These are phyloP conservation scores for Oreortyx pictus DNA, from an alignment of 2,797 vertebrate species.

Conservation along the genomic window DNA sequence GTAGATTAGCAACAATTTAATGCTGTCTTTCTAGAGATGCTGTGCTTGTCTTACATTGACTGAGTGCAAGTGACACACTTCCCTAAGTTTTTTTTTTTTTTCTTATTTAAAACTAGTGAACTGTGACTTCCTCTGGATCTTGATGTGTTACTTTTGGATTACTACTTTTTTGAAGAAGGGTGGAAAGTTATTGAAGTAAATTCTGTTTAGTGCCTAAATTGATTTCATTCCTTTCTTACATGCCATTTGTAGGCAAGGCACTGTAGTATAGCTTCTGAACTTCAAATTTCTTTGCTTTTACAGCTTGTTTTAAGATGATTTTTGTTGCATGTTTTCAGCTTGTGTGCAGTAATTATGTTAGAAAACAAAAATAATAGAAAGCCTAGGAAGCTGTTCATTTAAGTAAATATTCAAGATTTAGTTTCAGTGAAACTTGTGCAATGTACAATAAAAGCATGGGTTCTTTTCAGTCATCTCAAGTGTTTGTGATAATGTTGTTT, in stretches of 20 bases:
- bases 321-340: background rate
- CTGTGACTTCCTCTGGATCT: background rate
- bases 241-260: background rate
- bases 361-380: background rate
- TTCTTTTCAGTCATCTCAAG: background rate
- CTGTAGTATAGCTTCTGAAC: background rate
- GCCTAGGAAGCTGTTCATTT: background rate
- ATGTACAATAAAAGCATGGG: background rate
- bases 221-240: background rate
- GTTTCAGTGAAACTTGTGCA: background rate
- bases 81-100: background rate
- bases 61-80: background rate
- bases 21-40: background rate
- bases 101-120: background rate
- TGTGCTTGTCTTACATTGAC: background rate
- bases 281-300: background rate
- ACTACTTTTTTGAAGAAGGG: background rate
- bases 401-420: background rate
- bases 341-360: background rate
- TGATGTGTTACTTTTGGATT: background rate
- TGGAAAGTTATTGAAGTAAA: background rate
- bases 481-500: background rate
- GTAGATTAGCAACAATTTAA: background rate
- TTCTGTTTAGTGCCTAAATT: background rate
- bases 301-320: background rate